These are phyloP conservation scores for Papilio helenus DNA, from an alignment of 1,140 invertebrate genomes.

Conservation along the genomic window DNA sequence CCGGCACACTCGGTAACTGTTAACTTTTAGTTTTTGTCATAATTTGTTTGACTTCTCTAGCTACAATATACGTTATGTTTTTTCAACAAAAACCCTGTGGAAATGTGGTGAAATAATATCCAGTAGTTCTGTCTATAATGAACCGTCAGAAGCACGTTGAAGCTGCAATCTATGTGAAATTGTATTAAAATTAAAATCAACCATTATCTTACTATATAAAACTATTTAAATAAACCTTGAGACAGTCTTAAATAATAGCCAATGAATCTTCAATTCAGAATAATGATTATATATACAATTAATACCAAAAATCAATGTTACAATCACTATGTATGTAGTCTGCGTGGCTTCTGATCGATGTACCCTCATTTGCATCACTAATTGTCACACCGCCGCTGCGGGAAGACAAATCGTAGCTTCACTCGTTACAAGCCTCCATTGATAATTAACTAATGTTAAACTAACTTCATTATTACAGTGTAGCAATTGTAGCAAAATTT, in stretches of 20 bases:
- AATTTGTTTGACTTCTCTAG: slow-evolving; percentile 27
- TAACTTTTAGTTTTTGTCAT: slow-evolving; percentile 36
- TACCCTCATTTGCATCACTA: slow-evolving; percentile 35
- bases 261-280: neutral
- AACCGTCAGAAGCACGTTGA: neutral
- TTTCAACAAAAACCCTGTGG: slow-evolving; percentile 4
- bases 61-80: slow-evolving; percentile 15
- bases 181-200: neutral
- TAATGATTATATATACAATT: neutral
- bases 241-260: no score
- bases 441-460: slow-evolving; percentile 11
- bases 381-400: slow-evolving; percentile 20
- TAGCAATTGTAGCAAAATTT: no score
- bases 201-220: no score
- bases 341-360: slow-evolving; percentile 32
- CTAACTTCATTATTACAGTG: neutral
- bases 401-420: slow-evolving; percentile 20
- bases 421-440: neutral
- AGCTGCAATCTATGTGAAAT: neutral
- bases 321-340: neutral
- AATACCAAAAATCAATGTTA: neutral
- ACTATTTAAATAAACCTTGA: no score
- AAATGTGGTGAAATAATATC: neutral
- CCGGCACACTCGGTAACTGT: slow-evolving; percentile 11
- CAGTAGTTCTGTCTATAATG: neutral